Evolutionary conservation across 2,113 vertebrate species (phyloP).

Genomic region (Casuarius casuarius): DNA sequence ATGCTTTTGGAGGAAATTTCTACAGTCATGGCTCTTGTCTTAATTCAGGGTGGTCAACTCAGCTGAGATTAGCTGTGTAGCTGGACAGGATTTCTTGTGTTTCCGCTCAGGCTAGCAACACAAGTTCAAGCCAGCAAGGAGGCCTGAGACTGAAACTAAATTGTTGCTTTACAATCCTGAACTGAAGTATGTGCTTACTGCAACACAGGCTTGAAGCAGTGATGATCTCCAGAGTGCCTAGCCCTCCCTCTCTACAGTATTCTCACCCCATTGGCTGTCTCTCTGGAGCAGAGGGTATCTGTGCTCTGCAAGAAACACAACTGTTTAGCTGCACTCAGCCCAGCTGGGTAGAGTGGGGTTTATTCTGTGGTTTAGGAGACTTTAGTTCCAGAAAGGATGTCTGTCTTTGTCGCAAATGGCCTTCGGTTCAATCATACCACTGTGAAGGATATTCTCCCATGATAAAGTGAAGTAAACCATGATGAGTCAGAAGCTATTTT

Average conservation of each 20-base stretch:
- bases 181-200: not conserved
- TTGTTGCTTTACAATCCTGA: not conserved
- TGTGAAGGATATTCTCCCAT: not conserved
- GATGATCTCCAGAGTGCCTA: not conserved
- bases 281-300: not conserved
- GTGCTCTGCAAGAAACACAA: not conserved
- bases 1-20: not conserved
- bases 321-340: not conserved
- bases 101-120: not conserved
- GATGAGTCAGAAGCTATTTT: not conserved
- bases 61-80: not conserved
- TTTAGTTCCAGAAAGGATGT: not conserved
- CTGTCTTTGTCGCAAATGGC: not conserved
- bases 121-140: not conserved
- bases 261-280: not conserved
- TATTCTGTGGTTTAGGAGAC: not conserved
- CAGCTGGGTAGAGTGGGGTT: not conserved
- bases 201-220: not conserved
- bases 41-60: not conserved
- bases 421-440: not conserved
- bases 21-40: not conserved
- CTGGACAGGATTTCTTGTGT: not conserved
- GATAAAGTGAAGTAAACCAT: not conserved
- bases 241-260: not conserved
- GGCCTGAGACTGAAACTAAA: not conserved